These are phyloP conservation scores for Lepetodrilus schrolli DNA, from an alignment of 2,888 invertebrate genomes.

Conservation along the genomic window DNA sequence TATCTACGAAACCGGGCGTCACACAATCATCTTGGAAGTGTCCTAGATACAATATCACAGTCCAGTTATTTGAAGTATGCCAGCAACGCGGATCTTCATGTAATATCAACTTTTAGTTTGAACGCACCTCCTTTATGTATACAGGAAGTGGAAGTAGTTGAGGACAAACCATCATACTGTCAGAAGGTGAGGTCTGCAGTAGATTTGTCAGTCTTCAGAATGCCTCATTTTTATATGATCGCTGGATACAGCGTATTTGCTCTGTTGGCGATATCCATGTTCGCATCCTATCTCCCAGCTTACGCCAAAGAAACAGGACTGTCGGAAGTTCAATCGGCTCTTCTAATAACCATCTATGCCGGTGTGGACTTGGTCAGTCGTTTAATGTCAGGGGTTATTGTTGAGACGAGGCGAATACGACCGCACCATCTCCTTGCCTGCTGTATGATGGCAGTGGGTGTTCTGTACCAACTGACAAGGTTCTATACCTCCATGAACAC, in stretches of 20 bases:
- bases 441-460: not conserved
- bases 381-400: conserved; percentile 1
- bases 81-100: not conserved
- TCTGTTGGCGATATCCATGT: not conserved
- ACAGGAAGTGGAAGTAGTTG: not conserved
- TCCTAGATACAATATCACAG: not conserved
- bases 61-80: not conserved
- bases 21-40: not conserved
- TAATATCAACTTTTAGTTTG: not conserved
- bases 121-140: not conserved
- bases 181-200: not conserved
- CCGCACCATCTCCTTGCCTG: not conserved
- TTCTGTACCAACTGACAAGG: not conserved
- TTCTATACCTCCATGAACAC: not conserved
- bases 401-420: not conserved
- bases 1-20: not conserved
- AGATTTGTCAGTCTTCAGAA: not conserved
- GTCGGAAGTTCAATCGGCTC: not conserved
- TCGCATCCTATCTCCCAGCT: not conserved
- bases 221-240: not conserved
- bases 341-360: conserved; percentile 14
- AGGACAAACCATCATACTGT: not conserved
- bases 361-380: not conserved
- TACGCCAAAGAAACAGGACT: not conserved
- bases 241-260: not conserved